Percentiles rank a stretch among this genome's conserved stretches.
These are phyloP conservation scores for Pipistrellus kuhlii DNA, from an alignment of 2,797 vertebrate genomes.

Conservation along the genomic window DNA sequence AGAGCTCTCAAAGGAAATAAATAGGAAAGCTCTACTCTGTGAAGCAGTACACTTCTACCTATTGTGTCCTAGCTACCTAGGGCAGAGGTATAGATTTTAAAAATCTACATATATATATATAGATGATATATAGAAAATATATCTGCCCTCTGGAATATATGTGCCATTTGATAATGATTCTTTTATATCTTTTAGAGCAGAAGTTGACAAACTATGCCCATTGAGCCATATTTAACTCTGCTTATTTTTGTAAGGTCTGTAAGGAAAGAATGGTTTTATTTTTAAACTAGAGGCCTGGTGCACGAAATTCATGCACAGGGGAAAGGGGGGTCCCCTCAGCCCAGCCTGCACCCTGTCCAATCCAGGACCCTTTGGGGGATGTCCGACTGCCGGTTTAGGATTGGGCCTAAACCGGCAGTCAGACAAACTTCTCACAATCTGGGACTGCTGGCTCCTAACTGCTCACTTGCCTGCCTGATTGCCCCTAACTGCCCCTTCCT, in stretches of 20 bases:
- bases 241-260: background rate
- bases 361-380: no score
- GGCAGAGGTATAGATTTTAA: background rate
- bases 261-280: constrained; percentile 43
- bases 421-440: no score
- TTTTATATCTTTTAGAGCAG: background rate
- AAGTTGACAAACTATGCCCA: background rate
- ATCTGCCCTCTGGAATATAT: background rate
- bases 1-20: background rate
- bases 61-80: background rate
- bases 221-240: background rate
- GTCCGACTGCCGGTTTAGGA: no score
- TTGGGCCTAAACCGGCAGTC: no score
- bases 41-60: background rate
- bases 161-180: background rate
- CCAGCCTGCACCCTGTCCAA: no score
- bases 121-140: no score
- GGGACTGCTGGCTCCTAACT: no score
- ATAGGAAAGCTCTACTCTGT: background rate
- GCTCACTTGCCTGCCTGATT: no score
- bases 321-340: no score
- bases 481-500: no score
- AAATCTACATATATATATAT: no score
- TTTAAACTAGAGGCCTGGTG: background rate
- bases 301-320: no score